A percentile compares a stretch with the other conserved stretches of the same genome.
Evolutionary conservation across 2,113 vertebrate species (phyloP).

Genomic region (Chlamydotis undulata): DNA sequence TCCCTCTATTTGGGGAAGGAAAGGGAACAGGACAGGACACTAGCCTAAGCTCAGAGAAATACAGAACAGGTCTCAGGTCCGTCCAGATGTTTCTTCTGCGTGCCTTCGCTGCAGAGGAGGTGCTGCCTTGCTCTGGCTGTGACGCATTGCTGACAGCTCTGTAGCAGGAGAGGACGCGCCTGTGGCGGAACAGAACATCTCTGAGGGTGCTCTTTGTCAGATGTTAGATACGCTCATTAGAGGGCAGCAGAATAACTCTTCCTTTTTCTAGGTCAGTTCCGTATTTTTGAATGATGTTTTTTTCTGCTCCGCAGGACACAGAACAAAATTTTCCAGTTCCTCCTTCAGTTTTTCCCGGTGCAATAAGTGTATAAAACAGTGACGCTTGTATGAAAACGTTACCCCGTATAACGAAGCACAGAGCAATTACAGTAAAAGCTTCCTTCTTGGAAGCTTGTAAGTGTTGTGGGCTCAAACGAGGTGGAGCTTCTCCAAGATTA

Average conservation of each 20-base stretch:
- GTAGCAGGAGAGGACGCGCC: neutral
- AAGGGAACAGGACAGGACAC: neutral
- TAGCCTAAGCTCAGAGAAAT: neutral
- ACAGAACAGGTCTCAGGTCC: neutral
- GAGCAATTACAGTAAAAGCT: neutral
- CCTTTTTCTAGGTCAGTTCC: conserved; percentile 55
- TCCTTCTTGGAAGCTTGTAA: neutral
- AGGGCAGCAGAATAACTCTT: conserved; percentile 59
- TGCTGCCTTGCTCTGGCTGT: neutral
- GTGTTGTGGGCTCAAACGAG: neutral
- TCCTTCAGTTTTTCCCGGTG: neutral
- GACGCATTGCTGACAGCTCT: neutral
- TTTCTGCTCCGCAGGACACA: neutral
- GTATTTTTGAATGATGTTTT: neutral
- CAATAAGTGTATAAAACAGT: neutral
- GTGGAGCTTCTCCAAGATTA: neutral
- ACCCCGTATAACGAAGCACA: neutral
- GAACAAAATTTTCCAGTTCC: conserved; percentile 6
- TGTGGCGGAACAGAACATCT: neutral
- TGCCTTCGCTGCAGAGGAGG: neutral
- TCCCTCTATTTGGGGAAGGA: neutral
- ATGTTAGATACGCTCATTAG: conserved; percentile 50
- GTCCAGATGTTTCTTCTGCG: neutral
- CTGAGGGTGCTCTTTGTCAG: neutral
- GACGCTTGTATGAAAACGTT: neutral